Percentiles rank a stretch among this genome's conserved stretches.
Conservation (phyloP, 2,888 invertebrate species). For the Lymantria dispar region DNA sequence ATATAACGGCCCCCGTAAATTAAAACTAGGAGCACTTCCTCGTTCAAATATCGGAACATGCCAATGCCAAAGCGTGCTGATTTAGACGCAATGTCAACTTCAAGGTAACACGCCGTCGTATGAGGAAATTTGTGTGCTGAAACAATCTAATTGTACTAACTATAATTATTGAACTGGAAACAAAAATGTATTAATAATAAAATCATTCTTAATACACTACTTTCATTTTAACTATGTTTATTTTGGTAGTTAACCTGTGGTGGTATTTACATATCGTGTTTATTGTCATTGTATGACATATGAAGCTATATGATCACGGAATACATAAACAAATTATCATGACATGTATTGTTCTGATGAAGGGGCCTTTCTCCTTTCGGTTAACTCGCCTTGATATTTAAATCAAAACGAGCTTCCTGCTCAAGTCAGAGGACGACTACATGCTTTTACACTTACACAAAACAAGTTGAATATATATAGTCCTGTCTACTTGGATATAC, state of each 20-base stretch:
- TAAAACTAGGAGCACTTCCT: slow-evolving; percentile 63
- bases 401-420: slow-evolving; percentile 64
- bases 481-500: neutral
- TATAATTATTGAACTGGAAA: neutral
- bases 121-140: slow-evolving; percentile 54
- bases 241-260: neutral
- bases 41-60: slow-evolving; percentile 68
- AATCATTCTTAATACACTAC: neutral
- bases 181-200: neutral
- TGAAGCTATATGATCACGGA: neutral
- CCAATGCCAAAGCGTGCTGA: slow-evolving; percentile 72
- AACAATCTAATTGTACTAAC: slow-evolving; percentile 34
- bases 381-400: slow-evolving; percentile 74
- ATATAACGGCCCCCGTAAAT: slow-evolving; percentile 43
- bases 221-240: neutral
- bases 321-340: neutral
- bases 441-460: slow-evolving; percentile 29
- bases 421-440: slow-evolving; percentile 56
- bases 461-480: slow-evolving; percentile 5
- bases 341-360: slow-evolving; percentile 25
- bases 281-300: neutral
- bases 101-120: slow-evolving; percentile 57
- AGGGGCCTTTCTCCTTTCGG: slow-evolving; percentile 51
- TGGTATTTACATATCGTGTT: neutral
- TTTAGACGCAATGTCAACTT: slow-evolving; percentile 71